A percentile compares a stretch with the other conserved stretches of the same genome.
Evolutionary conservation across 1,140 invertebrate species (phyloP).

Genomic region (Caenorhabditis brenneri): DNA sequence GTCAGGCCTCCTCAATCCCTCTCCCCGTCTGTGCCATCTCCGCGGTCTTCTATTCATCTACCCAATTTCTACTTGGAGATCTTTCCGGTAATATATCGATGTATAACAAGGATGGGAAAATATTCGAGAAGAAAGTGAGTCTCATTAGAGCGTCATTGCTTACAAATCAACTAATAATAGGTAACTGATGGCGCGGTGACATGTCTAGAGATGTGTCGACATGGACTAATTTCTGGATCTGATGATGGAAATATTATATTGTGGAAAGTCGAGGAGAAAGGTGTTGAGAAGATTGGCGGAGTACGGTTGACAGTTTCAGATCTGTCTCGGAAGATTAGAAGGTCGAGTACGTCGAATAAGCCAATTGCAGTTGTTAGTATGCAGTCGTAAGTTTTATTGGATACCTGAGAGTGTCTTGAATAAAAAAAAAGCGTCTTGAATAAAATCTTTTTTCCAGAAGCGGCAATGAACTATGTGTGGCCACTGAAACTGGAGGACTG

Average conservation of each 20-base stretch:
- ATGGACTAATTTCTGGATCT: not conserved
- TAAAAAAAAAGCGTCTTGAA: no score
- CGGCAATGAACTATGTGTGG: not conserved
- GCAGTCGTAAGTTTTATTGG: not conserved
- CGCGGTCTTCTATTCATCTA: not conserved
- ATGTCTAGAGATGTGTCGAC: not conserved
- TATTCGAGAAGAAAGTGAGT: not conserved
- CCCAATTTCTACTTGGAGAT: not conserved
- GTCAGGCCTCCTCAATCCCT: not conserved
- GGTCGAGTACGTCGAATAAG: not conserved
- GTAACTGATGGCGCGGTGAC: constrained; percentile 9
- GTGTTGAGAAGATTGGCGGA: not conserved
- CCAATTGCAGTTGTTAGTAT: constrained; percentile 11
- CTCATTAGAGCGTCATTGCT: not conserved
- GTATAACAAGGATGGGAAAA: not conserved
- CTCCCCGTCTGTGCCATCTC: constrained; percentile 12
- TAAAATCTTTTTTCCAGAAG: not conserved
- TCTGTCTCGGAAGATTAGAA: constrained; percentile 8
- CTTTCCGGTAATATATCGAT: constrained; percentile 24
- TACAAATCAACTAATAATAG: not conserved
- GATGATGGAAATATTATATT: constrained; percentile 3
- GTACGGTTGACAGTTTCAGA: not conserved
- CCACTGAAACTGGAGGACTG: not conserved
- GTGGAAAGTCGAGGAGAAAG: not conserved
- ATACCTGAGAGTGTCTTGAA: no score